Conservation (phyloP, 2,888 invertebrate species). For the Tillus elongatus region DNA sequence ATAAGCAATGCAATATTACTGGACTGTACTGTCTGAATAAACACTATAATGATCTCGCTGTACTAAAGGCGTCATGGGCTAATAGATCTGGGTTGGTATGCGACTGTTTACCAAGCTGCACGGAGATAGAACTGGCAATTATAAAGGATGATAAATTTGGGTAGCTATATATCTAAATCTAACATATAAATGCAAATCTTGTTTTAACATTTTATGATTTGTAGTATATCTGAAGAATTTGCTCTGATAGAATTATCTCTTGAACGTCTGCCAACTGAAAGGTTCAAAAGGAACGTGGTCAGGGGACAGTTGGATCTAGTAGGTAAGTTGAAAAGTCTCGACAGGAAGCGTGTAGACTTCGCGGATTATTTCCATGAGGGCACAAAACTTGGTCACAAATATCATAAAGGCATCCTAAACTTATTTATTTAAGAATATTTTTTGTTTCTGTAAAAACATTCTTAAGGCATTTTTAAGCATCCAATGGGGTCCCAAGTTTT, state of each 20-base stretch:
- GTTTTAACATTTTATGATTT: slow-evolving; percentile 17
- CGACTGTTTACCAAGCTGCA: slow-evolving; percentile 61
- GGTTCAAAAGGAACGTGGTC: slow-evolving; percentile 56
- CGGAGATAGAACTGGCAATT: slow-evolving; percentile 58
- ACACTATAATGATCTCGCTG: slow-evolving; percentile 52
- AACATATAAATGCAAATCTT: slow-evolving; percentile 26
- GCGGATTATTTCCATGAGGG: too few species aligned
- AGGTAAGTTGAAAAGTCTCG: slow-evolving; percentile 48
- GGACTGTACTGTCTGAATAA: slow-evolving; percentile 57
- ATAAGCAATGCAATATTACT: slow-evolving; percentile 51
- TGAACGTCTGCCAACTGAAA: slow-evolving; percentile 56
- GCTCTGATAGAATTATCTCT: slow-evolving; percentile 51
- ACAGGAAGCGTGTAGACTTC: too few species aligned
- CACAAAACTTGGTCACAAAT: too few species aligned
- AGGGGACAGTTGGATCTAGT: slow-evolving; percentile 57
- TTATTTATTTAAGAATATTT: too few species aligned
- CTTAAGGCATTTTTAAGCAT: too few species aligned
- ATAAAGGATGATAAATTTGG: slow-evolving; percentile 47
- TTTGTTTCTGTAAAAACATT: too few species aligned
- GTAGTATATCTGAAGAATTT: slow-evolving; percentile 32
- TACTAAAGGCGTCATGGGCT: slow-evolving; percentile 59
- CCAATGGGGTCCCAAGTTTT: too few species aligned
- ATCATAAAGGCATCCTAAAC: too few species aligned
- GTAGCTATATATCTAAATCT: slow-evolving; percentile 26
- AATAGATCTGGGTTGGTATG: slow-evolving; percentile 55